phyloP scores from a whole-genome alignment of 2,113 vertebrate genomes.

The Athene noctua region DNA sequence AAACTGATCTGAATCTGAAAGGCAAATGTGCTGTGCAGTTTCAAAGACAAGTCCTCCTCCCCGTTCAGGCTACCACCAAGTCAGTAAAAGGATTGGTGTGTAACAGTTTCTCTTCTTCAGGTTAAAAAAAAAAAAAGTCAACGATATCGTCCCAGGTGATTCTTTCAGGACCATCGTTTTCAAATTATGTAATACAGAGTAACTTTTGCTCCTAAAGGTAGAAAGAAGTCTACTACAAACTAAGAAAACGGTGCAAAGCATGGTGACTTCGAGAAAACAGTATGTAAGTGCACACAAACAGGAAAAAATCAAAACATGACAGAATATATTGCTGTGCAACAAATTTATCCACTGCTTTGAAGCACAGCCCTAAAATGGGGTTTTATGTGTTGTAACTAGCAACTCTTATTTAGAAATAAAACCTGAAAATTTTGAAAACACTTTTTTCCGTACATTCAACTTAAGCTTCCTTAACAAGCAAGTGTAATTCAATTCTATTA shows the following conservation, averaged over 20 bases:
- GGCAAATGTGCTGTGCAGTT: not conserved
- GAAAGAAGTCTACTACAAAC: not conserved
- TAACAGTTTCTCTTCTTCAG: not conserved
- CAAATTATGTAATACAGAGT: not conserved
- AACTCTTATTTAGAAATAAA: not conserved
- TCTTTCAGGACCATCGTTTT: not conserved
- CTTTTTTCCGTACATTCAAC: not conserved
- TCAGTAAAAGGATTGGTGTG: not conserved
- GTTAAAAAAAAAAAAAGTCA: not conserved
- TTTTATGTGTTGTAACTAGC: not conserved
- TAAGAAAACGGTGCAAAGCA: not conserved
- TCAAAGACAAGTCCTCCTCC: not conserved
- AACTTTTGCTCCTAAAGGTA: not conserved
- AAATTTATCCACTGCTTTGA: not conserved
- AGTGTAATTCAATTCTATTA: not conserved
- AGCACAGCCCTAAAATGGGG: rapidly evolving
- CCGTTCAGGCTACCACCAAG: not conserved
- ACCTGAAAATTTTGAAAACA: not conserved
- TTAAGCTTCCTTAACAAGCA: not conserved
- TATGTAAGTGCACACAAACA: not conserved
- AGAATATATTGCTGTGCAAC: not conserved
- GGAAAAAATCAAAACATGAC: not conserved
- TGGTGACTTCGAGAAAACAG: not conserved
- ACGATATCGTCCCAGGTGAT: rapidly evolving
- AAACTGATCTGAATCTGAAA: not conserved